These are phyloP conservation scores for Homarus gammarus DNA, from an alignment of 2,888 invertebrate genomes.

Conservation along the genomic window DNA sequence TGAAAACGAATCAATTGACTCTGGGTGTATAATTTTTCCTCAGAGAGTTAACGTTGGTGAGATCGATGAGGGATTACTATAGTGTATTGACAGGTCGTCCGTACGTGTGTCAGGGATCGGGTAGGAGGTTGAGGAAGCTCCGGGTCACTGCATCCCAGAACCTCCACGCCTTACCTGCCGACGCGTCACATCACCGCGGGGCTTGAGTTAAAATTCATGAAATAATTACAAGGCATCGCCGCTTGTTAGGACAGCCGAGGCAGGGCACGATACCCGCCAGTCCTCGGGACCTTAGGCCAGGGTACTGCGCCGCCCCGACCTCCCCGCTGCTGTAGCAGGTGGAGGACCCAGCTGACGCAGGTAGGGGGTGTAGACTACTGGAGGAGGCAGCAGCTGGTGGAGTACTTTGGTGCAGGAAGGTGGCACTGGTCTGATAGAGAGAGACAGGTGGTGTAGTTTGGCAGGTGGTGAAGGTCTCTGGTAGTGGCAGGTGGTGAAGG, in stretches of 20 bases:
- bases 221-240: slow-evolving; percentile 69
- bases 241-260: slow-evolving; percentile 68
- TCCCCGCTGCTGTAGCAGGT: not conserved
- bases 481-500: too few relatives aligned
- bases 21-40: too few relatives aligned
- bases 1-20: not conserved
- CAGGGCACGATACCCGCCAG: slow-evolving; percentile 49
- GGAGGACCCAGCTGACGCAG: not conserved
- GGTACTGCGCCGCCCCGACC: slow-evolving; percentile 13
- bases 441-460: too few relatives aligned
- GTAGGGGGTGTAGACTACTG: not conserved
- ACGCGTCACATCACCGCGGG: slow-evolving; percentile 61
- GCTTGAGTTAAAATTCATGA: slow-evolving; percentile 68
- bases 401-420: too few relatives aligned
- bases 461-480: too few relatives aligned
- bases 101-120: not conserved
- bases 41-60: too few relatives aligned
- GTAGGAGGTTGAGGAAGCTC: slow-evolving; percentile 18
- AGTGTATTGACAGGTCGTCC: not conserved
- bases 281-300: not conserved
- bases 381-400: too few relatives aligned
- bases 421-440: too few relatives aligned
- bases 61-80: not conserved
- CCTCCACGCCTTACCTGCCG: slow-evolving; percentile 21
- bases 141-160: not conserved